A percentile compares a stretch with the other conserved stretches of the same genome.
phyloP scores from a whole-genome alignment of 2,113 vertebrate species.

The Scomber colias region DNA sequence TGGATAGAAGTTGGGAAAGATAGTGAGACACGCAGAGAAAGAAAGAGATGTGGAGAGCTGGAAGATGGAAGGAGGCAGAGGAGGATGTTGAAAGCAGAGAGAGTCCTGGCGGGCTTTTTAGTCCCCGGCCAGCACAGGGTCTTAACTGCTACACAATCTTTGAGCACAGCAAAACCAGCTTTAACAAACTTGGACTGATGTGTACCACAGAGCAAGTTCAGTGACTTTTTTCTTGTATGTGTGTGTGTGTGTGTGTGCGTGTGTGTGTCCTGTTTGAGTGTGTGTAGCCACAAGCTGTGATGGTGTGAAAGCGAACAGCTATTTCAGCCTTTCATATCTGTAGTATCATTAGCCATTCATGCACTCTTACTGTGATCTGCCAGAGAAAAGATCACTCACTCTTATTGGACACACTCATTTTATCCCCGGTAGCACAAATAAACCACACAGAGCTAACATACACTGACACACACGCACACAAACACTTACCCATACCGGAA shows the following conservation, averaged over 20 bases:
- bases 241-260: conserved; percentile 22
- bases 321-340: conserved; percentile 41
- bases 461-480: not conserved
- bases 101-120: conserved; percentile 63
- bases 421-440: conserved; percentile 39
- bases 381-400: conserved; percentile 59
- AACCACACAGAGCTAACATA: conserved; percentile 35
- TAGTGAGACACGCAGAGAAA: conserved; percentile 43
- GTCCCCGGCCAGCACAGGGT: conserved; percentile 54
- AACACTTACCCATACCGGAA: conserved; percentile 25
- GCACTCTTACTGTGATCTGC: conserved; percentile 36
- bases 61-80: conserved; percentile 49
- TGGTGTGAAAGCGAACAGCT: conserved; percentile 22
- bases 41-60: conserved; percentile 44
- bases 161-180: conserved; percentile 63
- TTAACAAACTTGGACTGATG: conserved; percentile 60
- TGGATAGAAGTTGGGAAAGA: conserved; percentile 63
- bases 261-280: conserved; percentile 4
- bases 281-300: not conserved
- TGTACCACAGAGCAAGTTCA: conserved; percentile 31
- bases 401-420: conserved; percentile 59
- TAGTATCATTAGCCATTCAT: conserved; percentile 52
- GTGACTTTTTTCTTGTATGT: conserved; percentile 16
- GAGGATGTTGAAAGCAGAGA: conserved; percentile 57
- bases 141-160: conserved; percentile 65